Evolutionary conservation across 2,797 vertebrate species (phyloP).

Genomic region (Botia almorhae): DNA sequence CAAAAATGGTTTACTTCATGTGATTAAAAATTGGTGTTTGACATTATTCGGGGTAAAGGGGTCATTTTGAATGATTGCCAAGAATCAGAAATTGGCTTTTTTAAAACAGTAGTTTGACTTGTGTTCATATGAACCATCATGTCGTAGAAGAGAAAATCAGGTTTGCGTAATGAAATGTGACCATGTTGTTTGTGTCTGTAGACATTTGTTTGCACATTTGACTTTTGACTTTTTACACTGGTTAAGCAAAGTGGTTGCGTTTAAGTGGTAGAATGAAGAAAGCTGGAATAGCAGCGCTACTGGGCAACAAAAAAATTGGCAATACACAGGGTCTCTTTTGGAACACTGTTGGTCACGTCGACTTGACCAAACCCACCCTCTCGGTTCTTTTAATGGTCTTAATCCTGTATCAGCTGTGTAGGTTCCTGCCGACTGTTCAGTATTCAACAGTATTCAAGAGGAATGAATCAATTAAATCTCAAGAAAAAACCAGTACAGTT

Average conservation of each 20-base stretch:
- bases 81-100: slow-evolving; percentile 15
- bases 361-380: slow-evolving; percentile 54
- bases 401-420: slow-evolving; percentile 67
- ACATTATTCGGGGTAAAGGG: slow-evolving; percentile 13
- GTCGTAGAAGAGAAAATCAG: slow-evolving; percentile 32
- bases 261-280: slow-evolving; percentile 52
- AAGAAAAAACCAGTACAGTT: slow-evolving; percentile 74
- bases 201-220: slow-evolving; percentile 16
- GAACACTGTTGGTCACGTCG: slow-evolving; percentile 66
- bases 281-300: slow-evolving; percentile 78
- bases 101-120: slow-evolving; percentile 30
- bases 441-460: slow-evolving; percentile 77
- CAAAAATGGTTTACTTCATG: not conserved
- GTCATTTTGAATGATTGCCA: slow-evolving; percentile 2
- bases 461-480: slow-evolving; percentile 74
- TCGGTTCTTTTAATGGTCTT: slow-evolving; percentile 58
- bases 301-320: slow-evolving; percentile 72
- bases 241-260: not conserved
- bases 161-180: slow-evolving; percentile 24
- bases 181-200: slow-evolving; percentile 17
- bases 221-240: not conserved
- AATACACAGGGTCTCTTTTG: slow-evolving; percentile 67
- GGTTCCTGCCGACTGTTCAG: slow-evolving; percentile 86
- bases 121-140: not conserved
- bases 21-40: slow-evolving; percentile 22